Evolutionary conservation across 2,113 vertebrate genomes (phyloP).

Genomic region (Sebastes fasciatus): DNA sequence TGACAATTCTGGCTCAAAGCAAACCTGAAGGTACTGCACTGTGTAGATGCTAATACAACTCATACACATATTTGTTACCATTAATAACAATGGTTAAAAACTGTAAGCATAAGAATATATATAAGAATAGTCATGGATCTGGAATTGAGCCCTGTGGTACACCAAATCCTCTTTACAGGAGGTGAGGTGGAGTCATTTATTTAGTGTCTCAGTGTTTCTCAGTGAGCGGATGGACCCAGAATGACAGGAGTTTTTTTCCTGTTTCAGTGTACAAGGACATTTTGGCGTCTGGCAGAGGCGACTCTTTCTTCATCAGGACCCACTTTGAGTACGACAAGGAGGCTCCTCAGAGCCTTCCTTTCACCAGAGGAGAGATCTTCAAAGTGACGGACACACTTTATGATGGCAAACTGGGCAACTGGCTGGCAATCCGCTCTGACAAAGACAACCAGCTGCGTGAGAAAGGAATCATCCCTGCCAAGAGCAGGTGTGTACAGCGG

Average conservation of each 20-base stretch:
- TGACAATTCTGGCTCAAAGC: constrained; percentile 95
- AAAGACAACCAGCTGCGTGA: constrained; percentile 90
- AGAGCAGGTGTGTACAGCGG: constrained; percentile 89
- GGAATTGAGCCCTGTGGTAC: background rate
- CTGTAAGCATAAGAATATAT: background rate
- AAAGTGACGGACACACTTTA: constrained; percentile 97
- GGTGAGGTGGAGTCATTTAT: background rate
- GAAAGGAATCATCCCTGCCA: constrained; percentile 97
- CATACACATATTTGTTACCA: background rate
- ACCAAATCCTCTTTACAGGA: background rate
- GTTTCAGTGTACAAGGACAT: constrained; percentile 94
- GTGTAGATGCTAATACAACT: background rate
- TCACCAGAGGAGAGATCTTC: constrained; percentile 93
- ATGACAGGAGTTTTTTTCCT: background rate
- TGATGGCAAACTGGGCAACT: constrained; percentile 96
- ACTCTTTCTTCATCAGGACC: constrained; percentile 97
- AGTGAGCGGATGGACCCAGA: background rate
- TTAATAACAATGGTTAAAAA: background rate
- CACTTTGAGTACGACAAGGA: constrained; percentile 99
- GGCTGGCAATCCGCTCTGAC: constrained; percentile 93
- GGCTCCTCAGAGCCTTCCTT: constrained; percentile 90
- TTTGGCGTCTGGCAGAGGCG: constrained; percentile 93
- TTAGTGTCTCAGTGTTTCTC: background rate
- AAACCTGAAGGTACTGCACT: constrained; percentile 90
- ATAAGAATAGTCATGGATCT: background rate